Evolutionary conservation across 2,113 vertebrate species (phyloP).

Genomic region (Xerus inauris): DNA sequence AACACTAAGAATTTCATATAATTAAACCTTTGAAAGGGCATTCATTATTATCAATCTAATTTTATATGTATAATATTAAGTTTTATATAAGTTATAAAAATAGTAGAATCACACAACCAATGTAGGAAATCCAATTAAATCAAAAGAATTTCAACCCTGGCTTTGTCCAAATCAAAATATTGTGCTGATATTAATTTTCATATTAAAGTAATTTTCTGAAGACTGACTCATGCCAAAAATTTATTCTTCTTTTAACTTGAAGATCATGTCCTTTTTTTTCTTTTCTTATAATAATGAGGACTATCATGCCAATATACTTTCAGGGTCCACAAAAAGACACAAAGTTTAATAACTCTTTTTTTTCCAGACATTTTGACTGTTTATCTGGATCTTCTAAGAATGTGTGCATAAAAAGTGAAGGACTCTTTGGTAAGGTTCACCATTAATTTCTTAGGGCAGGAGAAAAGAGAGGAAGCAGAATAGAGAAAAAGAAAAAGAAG

Average conservation of each 20-base stretch:
- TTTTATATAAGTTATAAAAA: neutral
- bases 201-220: neutral
- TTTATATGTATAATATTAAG: neutral
- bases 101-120: neutral
- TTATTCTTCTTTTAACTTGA: neutral
- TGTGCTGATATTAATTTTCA: neutral
- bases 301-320: neutral
- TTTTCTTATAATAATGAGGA: neutral
- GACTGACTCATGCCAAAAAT: neutral
- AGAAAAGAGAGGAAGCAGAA: neutral
- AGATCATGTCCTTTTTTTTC: neutral
- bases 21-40: neutral
- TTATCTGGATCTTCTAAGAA: neutral
- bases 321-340: neutral
- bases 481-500: neutral
- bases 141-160: neutral
- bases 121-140: slow-evolving; percentile 13
- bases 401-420: neutral
- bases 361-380: neutral
- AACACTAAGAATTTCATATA: neutral
- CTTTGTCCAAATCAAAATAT: neutral
- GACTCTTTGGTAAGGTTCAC: slow-evolving; percentile 3
- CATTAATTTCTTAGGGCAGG: neutral
- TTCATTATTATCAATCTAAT: neutral
- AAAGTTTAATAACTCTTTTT: neutral